phyloP scores from a whole-genome alignment of 2,888 invertebrate genomes.

The Epinotia bilunana region DNA sequence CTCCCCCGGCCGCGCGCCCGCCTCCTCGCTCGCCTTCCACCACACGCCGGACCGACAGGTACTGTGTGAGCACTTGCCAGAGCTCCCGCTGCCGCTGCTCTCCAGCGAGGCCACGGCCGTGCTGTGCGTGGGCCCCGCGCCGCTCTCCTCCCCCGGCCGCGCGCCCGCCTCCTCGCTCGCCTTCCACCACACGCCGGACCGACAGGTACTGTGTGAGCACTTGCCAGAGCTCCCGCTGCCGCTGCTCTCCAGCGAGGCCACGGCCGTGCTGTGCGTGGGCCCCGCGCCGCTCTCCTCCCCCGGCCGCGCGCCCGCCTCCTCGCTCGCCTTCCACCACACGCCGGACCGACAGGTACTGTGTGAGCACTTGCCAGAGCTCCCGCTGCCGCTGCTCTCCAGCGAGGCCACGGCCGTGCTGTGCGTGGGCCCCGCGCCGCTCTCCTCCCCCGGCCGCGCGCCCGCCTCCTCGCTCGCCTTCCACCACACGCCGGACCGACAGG shows the following conservation, averaged over 20 bases:
- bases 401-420: conserved; percentile 89
- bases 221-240: conserved; percentile 90
- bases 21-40: conserved; percentile 79
- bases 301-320: conserved; percentile 82
- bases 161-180: conserved; percentile 81
- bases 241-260: conserved; percentile 86
- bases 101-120: conserved; percentile 88
- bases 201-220: conserved; percentile 44
- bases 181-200: conserved; percentile 65
- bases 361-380: conserved; percentile 85
- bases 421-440: conserved; percentile 84
- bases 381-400: conserved; percentile 89
- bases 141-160: conserved; percentile 83
- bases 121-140: conserved; percentile 86
- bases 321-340: conserved; percentile 73
- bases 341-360: conserved; percentile 49
- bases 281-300: conserved; percentile 83
- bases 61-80: conserved; percentile 72
- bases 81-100: conserved; percentile 90
- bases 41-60: conserved; percentile 54
- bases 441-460: conserved; percentile 82
- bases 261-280: conserved; percentile 88
- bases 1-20: conserved; percentile 83
- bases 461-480: conserved; percentile 81
- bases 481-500: conserved; percentile 56